Evolutionary conservation across 2,113 vertebrate species (phyloP).

Genomic region (Phocoena sinus): DNA sequence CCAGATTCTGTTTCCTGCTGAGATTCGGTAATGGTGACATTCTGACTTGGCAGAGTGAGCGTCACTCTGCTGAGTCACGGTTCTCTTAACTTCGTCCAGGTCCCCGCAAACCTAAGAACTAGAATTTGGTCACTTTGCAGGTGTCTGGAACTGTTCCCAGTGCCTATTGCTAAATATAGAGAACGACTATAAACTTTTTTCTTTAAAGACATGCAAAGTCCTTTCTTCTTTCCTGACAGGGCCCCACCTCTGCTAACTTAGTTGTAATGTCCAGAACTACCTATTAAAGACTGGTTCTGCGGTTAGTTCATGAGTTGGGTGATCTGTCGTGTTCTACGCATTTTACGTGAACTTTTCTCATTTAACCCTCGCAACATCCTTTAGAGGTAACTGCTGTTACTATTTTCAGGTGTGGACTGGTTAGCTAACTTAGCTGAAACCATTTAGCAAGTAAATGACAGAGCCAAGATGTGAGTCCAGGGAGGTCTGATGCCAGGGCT

Average conservation of each 20-base stretch:
- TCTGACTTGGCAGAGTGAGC: constrained; percentile 51
- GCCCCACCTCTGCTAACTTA: not conserved
- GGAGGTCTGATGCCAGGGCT: not conserved
- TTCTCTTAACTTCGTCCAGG: constrained; percentile 50
- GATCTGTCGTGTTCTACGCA: not conserved
- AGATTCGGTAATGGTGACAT: constrained; percentile 36
- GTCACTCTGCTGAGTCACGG: constrained; percentile 54
- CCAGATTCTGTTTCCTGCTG: constrained; percentile 48
- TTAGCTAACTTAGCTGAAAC: not conserved
- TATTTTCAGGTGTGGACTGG: constrained; percentile 5
- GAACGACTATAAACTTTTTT: constrained; percentile 2
- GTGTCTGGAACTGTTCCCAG: constrained; percentile 59
- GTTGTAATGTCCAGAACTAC: not conserved
- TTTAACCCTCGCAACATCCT: not conserved
- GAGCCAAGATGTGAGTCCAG: not conserved
- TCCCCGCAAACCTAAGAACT: constrained; percentile 54
- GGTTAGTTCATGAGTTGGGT: not conserved
- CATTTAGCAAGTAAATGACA: accelerated
- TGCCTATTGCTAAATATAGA: constrained; percentile 34
- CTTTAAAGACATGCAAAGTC: constrained; percentile 28
- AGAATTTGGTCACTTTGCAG: constrained; percentile 67
- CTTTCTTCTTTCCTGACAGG: constrained; percentile 13
- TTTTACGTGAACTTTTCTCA: not conserved
- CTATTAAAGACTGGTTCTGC: not conserved
- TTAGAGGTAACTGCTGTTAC: not conserved